These are phyloP conservation scores for Latrodectus geometricus DNA, from an alignment of 1,140 invertebrate genomes.

Conservation along the genomic window DNA sequence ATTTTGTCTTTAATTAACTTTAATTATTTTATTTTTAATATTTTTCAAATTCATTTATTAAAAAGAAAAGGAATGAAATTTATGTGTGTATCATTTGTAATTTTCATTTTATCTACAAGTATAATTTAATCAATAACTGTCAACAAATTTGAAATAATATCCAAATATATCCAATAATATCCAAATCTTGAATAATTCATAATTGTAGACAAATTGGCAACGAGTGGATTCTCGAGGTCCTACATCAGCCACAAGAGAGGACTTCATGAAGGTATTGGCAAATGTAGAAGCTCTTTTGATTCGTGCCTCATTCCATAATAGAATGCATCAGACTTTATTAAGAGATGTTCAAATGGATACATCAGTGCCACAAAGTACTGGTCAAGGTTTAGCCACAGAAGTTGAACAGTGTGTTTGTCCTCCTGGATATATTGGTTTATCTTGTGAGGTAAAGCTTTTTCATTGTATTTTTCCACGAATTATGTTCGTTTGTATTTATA, in stretches of 20 bases:
- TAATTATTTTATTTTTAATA: too few species aligned
- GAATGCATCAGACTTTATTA: conserved; percentile 80
- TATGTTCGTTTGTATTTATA: too few species aligned
- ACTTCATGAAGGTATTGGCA: conserved; percentile 86
- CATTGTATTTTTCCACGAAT: neutral
- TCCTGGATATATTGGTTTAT: conserved; percentile 81
- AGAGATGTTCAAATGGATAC: conserved; percentile 82
- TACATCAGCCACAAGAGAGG: conserved; percentile 75
- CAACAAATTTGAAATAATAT: too few species aligned
- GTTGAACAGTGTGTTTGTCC: conserved; percentile 90
- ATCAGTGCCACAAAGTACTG: conserved; percentile 75
- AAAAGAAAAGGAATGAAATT: too few species aligned
- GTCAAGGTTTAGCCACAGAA: conserved; percentile 73
- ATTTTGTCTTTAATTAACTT: too few species aligned
- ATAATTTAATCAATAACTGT: too few species aligned
- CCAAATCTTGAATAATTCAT: too few species aligned
- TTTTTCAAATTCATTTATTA: too few species aligned
- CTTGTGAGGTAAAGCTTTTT: conserved; percentile 76
- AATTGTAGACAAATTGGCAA: conserved; percentile 63
- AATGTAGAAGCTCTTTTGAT: conserved; percentile 87
- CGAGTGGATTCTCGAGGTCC: conserved; percentile 62
- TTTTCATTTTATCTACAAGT: too few species aligned
- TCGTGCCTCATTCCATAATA: conserved; percentile 81
- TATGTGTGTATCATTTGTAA: too few species aligned
- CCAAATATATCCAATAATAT: too few species aligned